phyloP scores from a whole-genome alignment of 2,113 vertebrate species.

The Monopterus albus region DNA sequence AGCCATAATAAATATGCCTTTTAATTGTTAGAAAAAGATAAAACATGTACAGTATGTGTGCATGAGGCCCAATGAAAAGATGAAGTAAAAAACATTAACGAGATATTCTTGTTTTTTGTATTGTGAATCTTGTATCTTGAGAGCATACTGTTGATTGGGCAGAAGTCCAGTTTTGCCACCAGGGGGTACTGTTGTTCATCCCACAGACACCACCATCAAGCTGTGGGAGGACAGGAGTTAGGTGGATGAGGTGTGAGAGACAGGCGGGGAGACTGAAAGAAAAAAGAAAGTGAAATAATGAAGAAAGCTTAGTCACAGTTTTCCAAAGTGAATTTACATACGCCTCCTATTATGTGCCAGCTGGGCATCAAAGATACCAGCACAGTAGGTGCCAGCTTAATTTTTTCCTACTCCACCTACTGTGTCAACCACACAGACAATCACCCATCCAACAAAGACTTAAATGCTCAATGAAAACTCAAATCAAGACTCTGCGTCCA shows the following conservation, averaged over 20 bases:
- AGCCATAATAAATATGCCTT: no score
- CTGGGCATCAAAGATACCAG: conserved; percentile 7
- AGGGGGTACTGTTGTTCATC: conserved; percentile 7
- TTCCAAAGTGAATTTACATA: conserved; percentile 34
- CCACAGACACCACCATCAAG: background rate
- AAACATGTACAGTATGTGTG: no score
- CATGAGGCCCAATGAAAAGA: no score
- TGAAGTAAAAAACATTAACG: no score
- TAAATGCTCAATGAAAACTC: no score
- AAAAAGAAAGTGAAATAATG: background rate
- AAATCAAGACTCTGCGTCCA: background rate
- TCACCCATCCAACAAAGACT: background rate
- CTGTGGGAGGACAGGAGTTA: no score
- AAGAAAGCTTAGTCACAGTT: background rate
- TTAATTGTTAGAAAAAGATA: no score
- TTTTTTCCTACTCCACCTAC: conserved; percentile 3
- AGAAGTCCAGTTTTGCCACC: background rate
- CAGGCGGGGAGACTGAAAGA: background rate
- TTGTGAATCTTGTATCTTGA: no score
- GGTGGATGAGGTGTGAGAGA: background rate
- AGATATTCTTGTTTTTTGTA: no score
- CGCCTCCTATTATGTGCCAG: background rate
- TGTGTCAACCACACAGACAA: background rate
- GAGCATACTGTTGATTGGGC: background rate
- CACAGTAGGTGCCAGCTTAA: background rate